These are phyloP conservation scores for Ceratina calcarata DNA, from an alignment of 1,140 invertebrate species.

Conservation along the genomic window DNA sequence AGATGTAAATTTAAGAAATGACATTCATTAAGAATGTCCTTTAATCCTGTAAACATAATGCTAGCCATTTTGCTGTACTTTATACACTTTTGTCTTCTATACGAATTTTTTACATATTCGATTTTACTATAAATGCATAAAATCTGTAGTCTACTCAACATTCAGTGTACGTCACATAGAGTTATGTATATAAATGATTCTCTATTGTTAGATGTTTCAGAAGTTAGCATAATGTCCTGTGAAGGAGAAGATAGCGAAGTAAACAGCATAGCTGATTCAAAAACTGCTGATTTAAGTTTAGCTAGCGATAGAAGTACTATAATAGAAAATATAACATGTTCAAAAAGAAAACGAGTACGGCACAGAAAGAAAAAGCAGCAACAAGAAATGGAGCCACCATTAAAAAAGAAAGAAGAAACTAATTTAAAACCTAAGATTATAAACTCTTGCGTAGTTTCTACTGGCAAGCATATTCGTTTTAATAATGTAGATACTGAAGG, in stretches of 20 bases:
- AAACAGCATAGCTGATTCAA: constrained; percentile 36
- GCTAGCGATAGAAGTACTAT: constrained; percentile 29
- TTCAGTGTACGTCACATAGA: too few relatives aligned
- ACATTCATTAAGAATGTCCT: too few relatives aligned
- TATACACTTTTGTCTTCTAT: too few relatives aligned
- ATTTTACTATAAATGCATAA: neutral
- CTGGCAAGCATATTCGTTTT: constrained; percentile 68
- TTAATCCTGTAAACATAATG: too few relatives aligned
- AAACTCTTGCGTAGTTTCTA: constrained; percentile 51
- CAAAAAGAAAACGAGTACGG: constrained; percentile 63
- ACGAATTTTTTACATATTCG: too few relatives aligned
- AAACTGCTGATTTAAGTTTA: constrained; percentile 44
- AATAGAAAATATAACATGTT: neutral
- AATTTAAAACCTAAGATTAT: constrained; percentile 60
- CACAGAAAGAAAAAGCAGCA: constrained; percentile 51
- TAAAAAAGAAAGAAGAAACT: constrained; percentile 10
- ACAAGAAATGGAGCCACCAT: neutral
- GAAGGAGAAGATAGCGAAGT: constrained; percentile 48
- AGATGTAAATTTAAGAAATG: too few relatives aligned
- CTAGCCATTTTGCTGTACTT: too few relatives aligned
- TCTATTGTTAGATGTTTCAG: constrained; percentile 42
- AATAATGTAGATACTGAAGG: constrained; percentile 37
- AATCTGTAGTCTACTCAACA: too few relatives aligned
- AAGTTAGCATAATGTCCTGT: constrained; percentile 41
- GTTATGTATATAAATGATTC: neutral